Percentiles rank a stretch among this genome's conserved stretches.
Evolutionary conservation across 2,888 invertebrate species (phyloP).

Genomic region (Helleia helle): DNA sequence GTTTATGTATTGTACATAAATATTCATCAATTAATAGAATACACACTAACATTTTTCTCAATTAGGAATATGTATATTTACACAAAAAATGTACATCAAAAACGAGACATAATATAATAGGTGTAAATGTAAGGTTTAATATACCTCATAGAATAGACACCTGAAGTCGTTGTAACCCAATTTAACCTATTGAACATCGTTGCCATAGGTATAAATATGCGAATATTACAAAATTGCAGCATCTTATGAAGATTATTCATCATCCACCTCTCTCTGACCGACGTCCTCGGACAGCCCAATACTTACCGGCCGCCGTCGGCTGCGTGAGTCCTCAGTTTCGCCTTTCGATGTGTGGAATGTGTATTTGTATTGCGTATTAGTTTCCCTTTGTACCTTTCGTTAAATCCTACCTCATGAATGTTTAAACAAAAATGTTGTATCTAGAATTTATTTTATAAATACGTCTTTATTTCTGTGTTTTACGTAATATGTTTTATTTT

Average conservation of each 20-base stretch:
- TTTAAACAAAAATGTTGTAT: constrained; percentile 45
- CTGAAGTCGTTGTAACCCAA: too few relatives aligned
- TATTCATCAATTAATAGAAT: too few relatives aligned
- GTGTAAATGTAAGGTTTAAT: too few relatives aligned
- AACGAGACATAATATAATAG: too few relatives aligned
- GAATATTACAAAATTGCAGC: constrained; percentile 77
- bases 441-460: constrained; percentile 29
- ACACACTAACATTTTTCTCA: too few relatives aligned
- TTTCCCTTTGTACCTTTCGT: constrained; percentile 29
- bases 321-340: constrained; percentile 64
- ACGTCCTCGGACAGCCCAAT: constrained; percentile 65
- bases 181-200: constrained; percentile 60
- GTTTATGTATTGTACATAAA: too few relatives aligned
- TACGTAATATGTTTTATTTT: too few relatives aligned
- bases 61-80: too few relatives aligned
- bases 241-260: constrained; percentile 82
- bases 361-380: constrained; percentile 38
- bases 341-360: constrained; percentile 69
- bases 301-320: constrained; percentile 55
- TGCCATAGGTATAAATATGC: constrained; percentile 71
- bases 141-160: too few relatives aligned
- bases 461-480: too few relatives aligned
- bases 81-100: too few relatives aligned
- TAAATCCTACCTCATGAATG: constrained; percentile 32
- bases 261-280: constrained; percentile 80